These are phyloP conservation scores for Chloroceryle amazona DNA, from an alignment of 2,797 vertebrate genomes.

Conservation along the genomic window DNA sequence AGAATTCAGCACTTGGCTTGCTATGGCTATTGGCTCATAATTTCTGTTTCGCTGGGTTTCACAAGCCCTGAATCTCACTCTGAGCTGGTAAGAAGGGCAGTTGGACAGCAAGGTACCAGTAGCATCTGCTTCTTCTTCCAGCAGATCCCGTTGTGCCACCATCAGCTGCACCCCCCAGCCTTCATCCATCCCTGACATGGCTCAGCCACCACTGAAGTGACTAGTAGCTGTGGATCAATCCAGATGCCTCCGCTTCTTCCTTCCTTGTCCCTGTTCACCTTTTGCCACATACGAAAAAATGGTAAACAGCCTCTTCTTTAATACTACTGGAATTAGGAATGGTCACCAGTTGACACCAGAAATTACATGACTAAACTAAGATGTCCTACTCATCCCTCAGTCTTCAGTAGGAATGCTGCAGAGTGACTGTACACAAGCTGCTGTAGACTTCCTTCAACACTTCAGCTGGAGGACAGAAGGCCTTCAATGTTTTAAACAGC, in stretches of 20 bases:
- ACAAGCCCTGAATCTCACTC: background rate
- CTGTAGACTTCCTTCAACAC: conserved; percentile 62
- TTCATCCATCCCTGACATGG: background rate
- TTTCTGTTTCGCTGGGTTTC: background rate
- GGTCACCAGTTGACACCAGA: conserved; percentile 7
- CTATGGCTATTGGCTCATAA: background rate
- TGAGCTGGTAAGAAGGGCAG: background rate
- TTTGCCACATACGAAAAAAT: background rate
- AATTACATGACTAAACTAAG: background rate
- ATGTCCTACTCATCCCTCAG: background rate
- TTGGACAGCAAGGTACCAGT: background rate
- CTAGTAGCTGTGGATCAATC: background rate
- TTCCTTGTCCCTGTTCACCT: background rate
- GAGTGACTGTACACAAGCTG: background rate
- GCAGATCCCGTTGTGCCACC: background rate
- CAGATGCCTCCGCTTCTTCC: background rate
- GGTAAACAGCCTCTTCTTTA: background rate
- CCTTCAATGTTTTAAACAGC: conserved; percentile 69
- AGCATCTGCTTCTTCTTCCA: background rate
- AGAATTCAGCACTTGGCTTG: background rate
- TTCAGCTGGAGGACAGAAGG: conserved; percentile 69
- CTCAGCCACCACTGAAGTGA: background rate
- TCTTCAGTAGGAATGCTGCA: conserved; percentile 36
- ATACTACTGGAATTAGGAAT: background rate
- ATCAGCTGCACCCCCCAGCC: background rate